Base-by-base conservation (phyloP, 2,113 vertebrate species). In the Saimiri boliviensis region DNA sequence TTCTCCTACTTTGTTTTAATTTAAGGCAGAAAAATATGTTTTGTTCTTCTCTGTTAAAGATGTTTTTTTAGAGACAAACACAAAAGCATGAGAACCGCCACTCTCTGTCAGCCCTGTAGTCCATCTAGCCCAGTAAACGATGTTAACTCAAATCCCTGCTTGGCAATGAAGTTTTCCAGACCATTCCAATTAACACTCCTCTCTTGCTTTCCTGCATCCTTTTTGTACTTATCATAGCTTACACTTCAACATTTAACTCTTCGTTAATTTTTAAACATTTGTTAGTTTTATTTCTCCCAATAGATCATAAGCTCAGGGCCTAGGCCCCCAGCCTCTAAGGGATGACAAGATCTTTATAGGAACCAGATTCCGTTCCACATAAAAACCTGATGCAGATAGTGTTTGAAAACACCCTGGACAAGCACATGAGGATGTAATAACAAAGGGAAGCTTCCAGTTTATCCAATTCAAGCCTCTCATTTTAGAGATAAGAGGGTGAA, bases 1-100 rank as follows among this genome's bases (percentile, higher is more conserved):
- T 84, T 89, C 37, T 70, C 47, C 27, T 71, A 66, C 13, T 81
- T 66, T 88, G 25, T 93, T 92, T 91, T 66, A 11, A 79, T 25
- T 86, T 89, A 89, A 83, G 60, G 32, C 12, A 95, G 54, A 81
- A 89, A 91, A 97, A 49, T 23, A 68, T 54, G 7, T 63, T 87
- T 94, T 74, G 23, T 54, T 86, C 40, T 80, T 80, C 25, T 3
- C 32, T 70, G 56, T 25, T 63, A 60, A 60, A 86, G 27, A 68
- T 37, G 10, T 23, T 19, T 47, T 70, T 52, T 42, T 52, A 82
- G 52, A 93, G 82, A 58, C 4, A 56, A 60, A 74, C 0, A 0
- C 58, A 68, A 92, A 89, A 54, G 73, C 37, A 40, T 23, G 27
- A 76, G 37, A 80, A 23, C 7, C 2, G 2, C 45, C 11, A 13